phyloP scores from a whole-genome alignment of 2,113 vertebrate genomes.

The Spizaetus ornatus region DNA sequence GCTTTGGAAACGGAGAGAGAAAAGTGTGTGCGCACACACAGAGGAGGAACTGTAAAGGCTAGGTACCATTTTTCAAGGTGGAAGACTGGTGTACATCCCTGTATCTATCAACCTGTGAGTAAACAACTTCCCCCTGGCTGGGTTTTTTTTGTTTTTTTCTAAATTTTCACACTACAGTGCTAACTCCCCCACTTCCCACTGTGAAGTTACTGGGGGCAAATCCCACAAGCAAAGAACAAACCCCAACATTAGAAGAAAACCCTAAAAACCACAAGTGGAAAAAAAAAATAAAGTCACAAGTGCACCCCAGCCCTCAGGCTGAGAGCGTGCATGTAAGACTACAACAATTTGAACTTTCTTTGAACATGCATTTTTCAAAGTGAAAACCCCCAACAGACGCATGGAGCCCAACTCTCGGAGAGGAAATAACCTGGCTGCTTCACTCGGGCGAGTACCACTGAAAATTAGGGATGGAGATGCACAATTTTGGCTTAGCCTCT shows the following conservation, averaged over 20 bases:
- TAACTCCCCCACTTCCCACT: not conserved
- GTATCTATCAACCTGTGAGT: not conserved
- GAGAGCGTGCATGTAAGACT: conserved; percentile 9
- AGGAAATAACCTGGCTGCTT: conserved; percentile 42
- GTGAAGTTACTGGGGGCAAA: not conserved
- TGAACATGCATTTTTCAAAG: conserved; percentile 45
- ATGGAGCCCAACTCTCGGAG: conserved; percentile 2
- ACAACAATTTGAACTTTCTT: conserved; percentile 3
- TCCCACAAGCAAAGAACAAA: conserved; percentile 44
- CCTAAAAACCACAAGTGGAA: not conserved
- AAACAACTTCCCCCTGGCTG: conserved; percentile 39
- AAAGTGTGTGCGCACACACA: not conserved
- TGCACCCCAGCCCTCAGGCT: not conserved
- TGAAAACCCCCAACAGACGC: not conserved
- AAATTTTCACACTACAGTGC: not conserved
- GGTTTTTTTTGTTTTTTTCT: not conserved
- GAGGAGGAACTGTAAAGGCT: conserved; percentile 21
- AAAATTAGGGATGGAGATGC: conserved; percentile 33
- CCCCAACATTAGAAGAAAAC: not conserved
- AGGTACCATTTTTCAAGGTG: conserved; percentile 39
- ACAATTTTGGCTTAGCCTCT: conserved; percentile 3
- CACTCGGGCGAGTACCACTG: conserved; percentile 33
- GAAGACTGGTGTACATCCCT: conserved; percentile 56
- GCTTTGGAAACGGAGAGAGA: not conserved
- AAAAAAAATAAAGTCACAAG: not conserved